Evolutionary conservation across 2,113 vertebrate genomes (phyloP).

Genomic region (Dicrurus megarhynchus): DNA sequence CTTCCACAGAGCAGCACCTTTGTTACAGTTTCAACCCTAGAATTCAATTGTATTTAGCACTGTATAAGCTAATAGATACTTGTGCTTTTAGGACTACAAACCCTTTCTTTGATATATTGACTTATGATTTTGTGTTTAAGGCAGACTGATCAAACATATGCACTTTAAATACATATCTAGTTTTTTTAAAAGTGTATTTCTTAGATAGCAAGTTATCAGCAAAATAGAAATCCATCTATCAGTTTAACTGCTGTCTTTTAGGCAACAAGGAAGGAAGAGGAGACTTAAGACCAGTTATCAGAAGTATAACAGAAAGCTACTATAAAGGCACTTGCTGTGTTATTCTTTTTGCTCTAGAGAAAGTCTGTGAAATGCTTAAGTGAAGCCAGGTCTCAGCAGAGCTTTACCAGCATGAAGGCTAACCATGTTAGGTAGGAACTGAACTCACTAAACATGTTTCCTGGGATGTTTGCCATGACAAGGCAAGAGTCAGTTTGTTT

Average conservation of each 20-base stretch:
- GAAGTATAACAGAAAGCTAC: background rate
- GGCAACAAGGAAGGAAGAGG: background rate
- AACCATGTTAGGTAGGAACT: background rate
- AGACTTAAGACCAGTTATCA: background rate
- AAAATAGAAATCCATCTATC: background rate
- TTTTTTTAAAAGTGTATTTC: background rate
- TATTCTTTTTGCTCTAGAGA: background rate
- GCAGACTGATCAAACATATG: background rate
- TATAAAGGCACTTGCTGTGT: fast-evolving
- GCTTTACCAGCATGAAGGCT: background rate
- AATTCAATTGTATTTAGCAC: background rate
- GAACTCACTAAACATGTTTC: background rate
- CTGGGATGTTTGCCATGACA: background rate
- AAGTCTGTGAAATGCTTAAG: background rate
- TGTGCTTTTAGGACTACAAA: background rate
- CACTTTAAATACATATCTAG: background rate
- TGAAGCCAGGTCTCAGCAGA: background rate
- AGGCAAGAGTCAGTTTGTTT: background rate
- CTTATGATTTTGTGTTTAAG: background rate
- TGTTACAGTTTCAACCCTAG: background rate
- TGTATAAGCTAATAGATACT: background rate
- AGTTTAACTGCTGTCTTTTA: background rate
- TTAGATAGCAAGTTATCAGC: background rate
- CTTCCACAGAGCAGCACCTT: background rate
- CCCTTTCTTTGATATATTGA: background rate